Conservation (phyloP, 2,888 invertebrate genomes). For the Dolomedes plantarius region DNA sequence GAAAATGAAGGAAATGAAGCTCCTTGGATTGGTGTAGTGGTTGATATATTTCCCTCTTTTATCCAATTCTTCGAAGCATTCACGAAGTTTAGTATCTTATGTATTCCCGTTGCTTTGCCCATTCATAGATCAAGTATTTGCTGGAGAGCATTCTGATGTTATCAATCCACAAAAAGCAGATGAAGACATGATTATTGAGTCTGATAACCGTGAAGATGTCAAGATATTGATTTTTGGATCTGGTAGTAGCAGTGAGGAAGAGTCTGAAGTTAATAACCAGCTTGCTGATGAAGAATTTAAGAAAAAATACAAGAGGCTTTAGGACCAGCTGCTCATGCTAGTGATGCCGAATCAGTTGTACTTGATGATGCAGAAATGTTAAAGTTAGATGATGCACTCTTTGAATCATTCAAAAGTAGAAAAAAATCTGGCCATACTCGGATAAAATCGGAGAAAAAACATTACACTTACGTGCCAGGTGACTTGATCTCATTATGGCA, state of each 20-base stretch:
- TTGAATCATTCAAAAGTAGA: conserved; percentile 66
- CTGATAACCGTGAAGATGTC: conserved; percentile 30
- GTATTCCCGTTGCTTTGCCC: conserved; percentile 67
- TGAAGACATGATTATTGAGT: conserved; percentile 55
- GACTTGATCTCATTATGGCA: conserved; percentile 55
- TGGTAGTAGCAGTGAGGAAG: conserved; percentile 60
- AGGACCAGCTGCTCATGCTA: conserved; percentile 69
- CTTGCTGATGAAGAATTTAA: conserved; percentile 67
- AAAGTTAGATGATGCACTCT: conserved; percentile 71
- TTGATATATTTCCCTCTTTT: conserved; percentile 71
- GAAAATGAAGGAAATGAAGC: conserved; percentile 49
- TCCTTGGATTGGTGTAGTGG: conserved; percentile 71
- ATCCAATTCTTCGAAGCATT: conserved; percentile 52
- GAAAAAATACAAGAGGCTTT: conserved; percentile 67
- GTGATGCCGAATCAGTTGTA: conserved; percentile 65
- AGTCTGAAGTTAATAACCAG: conserved; percentile 30
- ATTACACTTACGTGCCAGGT: conserved; percentile 43
- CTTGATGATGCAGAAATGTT: conserved; percentile 73
- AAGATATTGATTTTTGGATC: conserved; percentile 60
- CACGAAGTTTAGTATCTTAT: conserved; percentile 47
- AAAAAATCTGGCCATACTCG: conserved; percentile 38
- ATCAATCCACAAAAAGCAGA: conserved; percentile 46
- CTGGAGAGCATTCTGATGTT: conserved; percentile 70
- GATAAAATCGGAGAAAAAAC: conserved; percentile 42
- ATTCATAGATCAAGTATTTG: conserved; percentile 63